These are phyloP conservation scores for Ooceraea biroi DNA, from an alignment of 1,140 invertebrate genomes.

Conservation along the genomic window DNA sequence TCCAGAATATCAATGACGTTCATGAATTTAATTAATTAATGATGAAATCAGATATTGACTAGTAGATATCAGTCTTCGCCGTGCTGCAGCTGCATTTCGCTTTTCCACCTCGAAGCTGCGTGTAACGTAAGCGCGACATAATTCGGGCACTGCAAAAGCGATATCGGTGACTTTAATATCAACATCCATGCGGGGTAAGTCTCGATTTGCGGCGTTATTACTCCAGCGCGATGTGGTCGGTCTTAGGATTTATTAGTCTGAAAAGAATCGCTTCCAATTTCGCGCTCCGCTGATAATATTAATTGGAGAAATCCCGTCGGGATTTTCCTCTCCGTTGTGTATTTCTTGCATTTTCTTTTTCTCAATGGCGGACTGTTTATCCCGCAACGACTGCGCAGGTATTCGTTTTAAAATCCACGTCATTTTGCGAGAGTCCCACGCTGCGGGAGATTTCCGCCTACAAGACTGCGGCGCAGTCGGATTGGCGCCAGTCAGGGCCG, in stretches of 20 bases:
- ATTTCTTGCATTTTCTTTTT: background rate
- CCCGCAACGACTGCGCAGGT: too few relatives aligned
- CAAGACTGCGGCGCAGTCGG: constrained; percentile 71
- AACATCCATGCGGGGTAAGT: background rate
- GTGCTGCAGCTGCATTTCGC: background rate
- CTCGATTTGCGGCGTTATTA: constrained; percentile 13
- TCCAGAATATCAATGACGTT: background rate
- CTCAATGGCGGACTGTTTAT: background rate
- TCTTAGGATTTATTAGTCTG: constrained; percentile 8
- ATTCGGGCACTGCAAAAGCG: background rate
- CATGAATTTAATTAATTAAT: background rate
- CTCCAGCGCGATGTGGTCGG: background rate
- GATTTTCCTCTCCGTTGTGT: background rate
- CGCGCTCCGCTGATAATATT: constrained; percentile 40
- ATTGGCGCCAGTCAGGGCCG: constrained; percentile 73
- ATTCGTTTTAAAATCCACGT: constrained; percentile 21
- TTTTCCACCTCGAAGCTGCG: background rate
- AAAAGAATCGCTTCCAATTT: constrained; percentile 10
- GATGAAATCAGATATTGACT: too few relatives aligned
- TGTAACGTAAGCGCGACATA: background rate
- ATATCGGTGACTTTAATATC: background rate
- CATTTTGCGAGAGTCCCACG: constrained; percentile 41
- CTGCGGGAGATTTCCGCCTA: constrained; percentile 55
- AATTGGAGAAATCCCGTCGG: constrained; percentile 7
- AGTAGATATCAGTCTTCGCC: background rate